Percentiles rank a stretch among this genome's conserved stretches.
Evolutionary conservation across 2,113 vertebrate genomes (phyloP).

Genomic region (Myrmecobius fasciatus): DNA sequence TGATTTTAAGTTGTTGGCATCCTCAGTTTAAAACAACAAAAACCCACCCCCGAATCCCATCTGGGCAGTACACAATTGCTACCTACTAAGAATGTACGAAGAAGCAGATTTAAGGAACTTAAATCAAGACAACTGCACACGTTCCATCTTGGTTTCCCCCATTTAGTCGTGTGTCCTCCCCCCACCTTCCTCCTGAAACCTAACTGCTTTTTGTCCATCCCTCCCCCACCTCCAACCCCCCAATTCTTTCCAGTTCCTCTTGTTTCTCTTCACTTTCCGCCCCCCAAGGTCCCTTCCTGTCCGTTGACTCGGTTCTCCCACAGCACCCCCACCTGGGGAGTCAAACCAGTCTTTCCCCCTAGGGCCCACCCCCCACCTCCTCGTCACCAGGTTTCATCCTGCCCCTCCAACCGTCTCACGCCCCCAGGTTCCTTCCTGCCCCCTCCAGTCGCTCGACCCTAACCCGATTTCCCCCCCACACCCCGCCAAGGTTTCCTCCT

Average conservation of each 20-base stretch:
- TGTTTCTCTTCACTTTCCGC: slow-evolving; percentile 22
- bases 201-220: neutral
- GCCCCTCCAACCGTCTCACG: slow-evolving; percentile 72
- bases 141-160: neutral
- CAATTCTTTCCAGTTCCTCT: slow-evolving; percentile 32
- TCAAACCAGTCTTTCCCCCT: slow-evolving; percentile 35
- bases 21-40: slow-evolving; percentile 39
- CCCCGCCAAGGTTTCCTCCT: neutral
- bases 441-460: slow-evolving; percentile 37
- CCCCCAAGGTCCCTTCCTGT: slow-evolving; percentile 28
- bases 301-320: slow-evolving; percentile 40
- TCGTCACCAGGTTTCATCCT: slow-evolving; percentile 70
- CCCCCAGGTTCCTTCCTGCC: slow-evolving; percentile 70
- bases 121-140: neutral
- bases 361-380: slow-evolving; percentile 58
- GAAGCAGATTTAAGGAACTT: neutral
- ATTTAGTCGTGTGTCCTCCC: neutral
- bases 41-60: neutral
- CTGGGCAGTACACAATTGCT: slow-evolving; percentile 1
- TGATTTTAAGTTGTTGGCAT: slow-evolving; percentile 29
- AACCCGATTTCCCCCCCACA: neutral
- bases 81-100: neutral
- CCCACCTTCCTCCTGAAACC: slow-evolving; percentile 17
- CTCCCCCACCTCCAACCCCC: neutral
- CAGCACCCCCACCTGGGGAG: slow-evolving; percentile 1